A percentile compares a stretch with the other conserved stretches of the same genome.
These are phyloP conservation scores for Pachyrhynchus sulphureomaculatus DNA, from an alignment of 1,140 invertebrate genomes.

Conservation along the genomic window DNA sequence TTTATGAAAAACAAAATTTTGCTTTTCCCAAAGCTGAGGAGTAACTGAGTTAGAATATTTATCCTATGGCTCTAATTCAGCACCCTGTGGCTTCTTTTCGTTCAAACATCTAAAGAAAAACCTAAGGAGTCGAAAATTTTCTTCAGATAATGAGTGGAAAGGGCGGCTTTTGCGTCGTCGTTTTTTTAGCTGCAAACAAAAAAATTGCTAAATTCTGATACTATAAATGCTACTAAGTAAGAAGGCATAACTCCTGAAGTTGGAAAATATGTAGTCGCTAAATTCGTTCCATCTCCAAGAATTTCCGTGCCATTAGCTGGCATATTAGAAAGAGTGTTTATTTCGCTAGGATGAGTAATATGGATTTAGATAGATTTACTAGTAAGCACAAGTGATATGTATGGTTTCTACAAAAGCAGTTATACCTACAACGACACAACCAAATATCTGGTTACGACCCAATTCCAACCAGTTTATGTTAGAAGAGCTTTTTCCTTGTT, in stretches of 20 bases:
- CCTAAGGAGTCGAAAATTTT: slow-evolving; percentile 61
- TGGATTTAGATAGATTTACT: slow-evolving; percentile 70
- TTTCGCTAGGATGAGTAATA: slow-evolving; percentile 58
- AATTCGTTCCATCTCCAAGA: too few relatives aligned
- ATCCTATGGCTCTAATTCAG: too few relatives aligned
- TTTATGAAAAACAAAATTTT: too few relatives aligned
- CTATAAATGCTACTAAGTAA: slow-evolving; percentile 74
- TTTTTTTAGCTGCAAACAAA: slow-evolving; percentile 44
- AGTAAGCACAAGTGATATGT: slow-evolving; percentile 30
- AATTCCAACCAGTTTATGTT: slow-evolving; percentile 79
- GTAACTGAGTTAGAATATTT: too few relatives aligned
- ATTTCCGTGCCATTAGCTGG: too few relatives aligned
- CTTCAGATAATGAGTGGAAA: slow-evolving; percentile 58
- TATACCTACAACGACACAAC: slow-evolving; percentile 15
- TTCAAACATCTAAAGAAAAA: slow-evolving; percentile 65
- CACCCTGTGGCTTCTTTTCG: too few relatives aligned
- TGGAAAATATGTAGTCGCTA: slow-evolving; percentile 59
- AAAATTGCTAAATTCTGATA: slow-evolving; percentile 44
- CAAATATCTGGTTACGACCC: slow-evolving; percentile 64
- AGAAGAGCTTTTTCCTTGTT: slow-evolving; percentile 83
- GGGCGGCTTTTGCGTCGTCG: slow-evolving; percentile 46
- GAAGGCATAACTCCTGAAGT: slow-evolving; percentile 68
- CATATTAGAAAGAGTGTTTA: slow-evolving; percentile 58
- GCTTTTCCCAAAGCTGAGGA: too few relatives aligned
- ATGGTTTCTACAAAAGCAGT: slow-evolving; percentile 36